Conservation (phyloP, 2,888 invertebrate genomes). For the Carcina quercana region DNA sequence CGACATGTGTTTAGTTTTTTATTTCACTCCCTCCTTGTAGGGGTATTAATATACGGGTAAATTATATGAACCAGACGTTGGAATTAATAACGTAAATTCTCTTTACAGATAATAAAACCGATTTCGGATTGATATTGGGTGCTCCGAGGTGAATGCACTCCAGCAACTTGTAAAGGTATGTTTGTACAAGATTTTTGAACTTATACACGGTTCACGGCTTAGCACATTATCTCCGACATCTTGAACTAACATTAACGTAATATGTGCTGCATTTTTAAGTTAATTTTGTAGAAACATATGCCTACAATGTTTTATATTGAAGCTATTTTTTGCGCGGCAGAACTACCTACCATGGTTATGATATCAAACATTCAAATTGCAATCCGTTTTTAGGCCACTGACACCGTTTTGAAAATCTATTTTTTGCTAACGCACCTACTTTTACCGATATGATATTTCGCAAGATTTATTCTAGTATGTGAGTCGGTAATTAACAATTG, state of each 20-base stretch:
- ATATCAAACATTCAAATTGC: too few relatives aligned
- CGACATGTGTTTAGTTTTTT: constrained; percentile 52
- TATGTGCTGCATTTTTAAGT: too few relatives aligned
- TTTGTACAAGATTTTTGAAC: constrained; percentile 34
- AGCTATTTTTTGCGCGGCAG: too few relatives aligned
- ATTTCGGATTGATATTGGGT: constrained; percentile 63
- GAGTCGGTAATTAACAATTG: constrained; percentile 46
- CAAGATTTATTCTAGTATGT: constrained; percentile 11
- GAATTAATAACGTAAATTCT: constrained; percentile 60
- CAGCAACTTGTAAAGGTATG: constrained; percentile 60
- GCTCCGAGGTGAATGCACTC: constrained; percentile 66
- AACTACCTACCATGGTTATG: too few relatives aligned
- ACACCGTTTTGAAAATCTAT: constrained; percentile 35
- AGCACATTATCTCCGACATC: constrained; percentile 13
- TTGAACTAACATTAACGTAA: too few relatives aligned
- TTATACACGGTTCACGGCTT: neutral
- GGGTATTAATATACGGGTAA: constrained; percentile 54
- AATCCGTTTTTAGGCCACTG: constrained; percentile 61
- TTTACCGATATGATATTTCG: too few relatives aligned
- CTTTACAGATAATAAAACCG: constrained; percentile 70
- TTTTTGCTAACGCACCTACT: constrained; percentile 1
- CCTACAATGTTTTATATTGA: too few relatives aligned
- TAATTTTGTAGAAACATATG: too few relatives aligned
- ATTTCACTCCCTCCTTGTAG: constrained; percentile 39
- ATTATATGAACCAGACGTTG: constrained; percentile 54